Evolutionary conservation across 2,113 vertebrate species (phyloP), one percentile per base, ranked within the genome.

Genomic region (Leuciscus idus): DNA sequence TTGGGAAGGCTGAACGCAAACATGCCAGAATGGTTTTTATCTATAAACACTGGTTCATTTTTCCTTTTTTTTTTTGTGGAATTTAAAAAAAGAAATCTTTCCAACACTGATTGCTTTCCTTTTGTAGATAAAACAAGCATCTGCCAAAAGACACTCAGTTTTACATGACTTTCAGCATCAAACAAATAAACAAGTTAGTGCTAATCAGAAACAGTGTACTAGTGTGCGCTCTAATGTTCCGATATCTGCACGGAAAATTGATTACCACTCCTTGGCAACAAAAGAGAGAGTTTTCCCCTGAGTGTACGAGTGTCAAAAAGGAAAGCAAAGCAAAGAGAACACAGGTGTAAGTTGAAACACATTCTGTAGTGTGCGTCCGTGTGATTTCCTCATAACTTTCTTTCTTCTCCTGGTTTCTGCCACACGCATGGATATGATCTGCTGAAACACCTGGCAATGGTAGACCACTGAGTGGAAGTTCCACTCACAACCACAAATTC

Each of bases 151-250:
- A 92, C 59, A 17, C 91, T 92, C 36, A 62, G 61, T 48, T 90
- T 85, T 80, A 28, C 78, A 88, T n/a, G 62, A 84, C 75, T 88
- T 88, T 55, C 68, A 73, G 66, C 89, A 90, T 85, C 85, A 91
- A 91, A 90, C 87, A 85, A 81, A 91, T 88, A 92, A 92, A 91
- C 88, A 91, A 93, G 91, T 89, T 92, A 92, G 92, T 81, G 87
- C 81, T 90, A 93, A 93, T 92, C 87, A 88, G 91, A 92, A 92
- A 78, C 79, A 85, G 33, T 43, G 17, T 39, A 26, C 64, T 64
- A 75, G 79, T 81, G 77, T 57, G 39, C 8, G 28, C 86, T 74
- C 82, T 73, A 36, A 84, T 23, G 30, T 66, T 81, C 48, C 36
- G 62, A 75, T 57, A 17, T 39, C 57, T 76, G 19, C 61, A 72